Percentiles rank a stretch among this genome's conserved stretches.
These are phyloP conservation scores for Heterodera carotae DNA, from an alignment of 1,140 invertebrate genomes.

Conservation along the genomic window DNA sequence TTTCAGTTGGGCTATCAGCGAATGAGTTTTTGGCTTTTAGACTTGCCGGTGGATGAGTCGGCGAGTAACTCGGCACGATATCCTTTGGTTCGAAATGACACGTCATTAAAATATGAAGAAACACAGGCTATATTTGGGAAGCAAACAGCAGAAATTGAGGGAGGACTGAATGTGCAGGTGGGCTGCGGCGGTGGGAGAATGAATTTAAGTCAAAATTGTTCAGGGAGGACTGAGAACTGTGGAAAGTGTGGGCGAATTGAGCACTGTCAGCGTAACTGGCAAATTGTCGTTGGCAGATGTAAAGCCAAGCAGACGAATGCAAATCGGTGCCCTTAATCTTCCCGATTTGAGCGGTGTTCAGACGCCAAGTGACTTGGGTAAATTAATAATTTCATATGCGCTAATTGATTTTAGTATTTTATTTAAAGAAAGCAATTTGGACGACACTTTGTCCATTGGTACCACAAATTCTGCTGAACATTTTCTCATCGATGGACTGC, in stretches of 20 bases:
- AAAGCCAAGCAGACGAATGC: not conserved
- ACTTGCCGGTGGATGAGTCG: slow-evolving; percentile 7
- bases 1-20: not conserved
- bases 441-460: slow-evolving; percentile 16
- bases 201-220: not conserved
- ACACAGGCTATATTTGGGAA: not conserved
- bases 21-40: not conserved
- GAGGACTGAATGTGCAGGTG: not conserved
- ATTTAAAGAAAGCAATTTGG: slow-evolving; percentile 29
- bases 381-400: not conserved
- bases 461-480: slow-evolving; percentile 24
- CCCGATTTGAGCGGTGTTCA: not conserved
- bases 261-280: slow-evolving; percentile 1
- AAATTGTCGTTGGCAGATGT: not conserved
- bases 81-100: not conserved
- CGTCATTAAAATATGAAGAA: not conserved
- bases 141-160: not conserved
- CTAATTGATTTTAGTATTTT: slow-evolving; percentile 1
- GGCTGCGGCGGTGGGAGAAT: not conserved
- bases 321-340: not conserved
- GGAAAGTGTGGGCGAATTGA: not conserved
- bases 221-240: not conserved
- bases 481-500: not conserved
- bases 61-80: not conserved
- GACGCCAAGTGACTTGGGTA: slow-evolving; percentile 16